These are phyloP conservation scores for Sympetrum striolatum DNA, from an alignment of 2,888 invertebrate species.

Conservation along the genomic window DNA sequence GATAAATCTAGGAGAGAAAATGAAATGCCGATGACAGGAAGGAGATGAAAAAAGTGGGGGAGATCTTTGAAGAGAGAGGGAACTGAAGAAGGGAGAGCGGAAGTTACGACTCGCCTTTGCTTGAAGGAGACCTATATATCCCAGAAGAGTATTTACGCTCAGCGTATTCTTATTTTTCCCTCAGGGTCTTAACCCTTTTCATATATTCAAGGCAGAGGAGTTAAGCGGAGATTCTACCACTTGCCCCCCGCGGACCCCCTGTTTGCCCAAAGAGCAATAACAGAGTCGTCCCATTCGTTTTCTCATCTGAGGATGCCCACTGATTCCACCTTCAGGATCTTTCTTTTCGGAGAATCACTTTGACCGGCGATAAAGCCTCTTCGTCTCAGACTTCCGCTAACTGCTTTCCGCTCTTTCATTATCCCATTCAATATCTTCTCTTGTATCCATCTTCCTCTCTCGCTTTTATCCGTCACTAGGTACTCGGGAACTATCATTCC, in stretches of 20 bases:
- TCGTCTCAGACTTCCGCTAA: not conserved
- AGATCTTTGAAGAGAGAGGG: no score
- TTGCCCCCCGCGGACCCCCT: not conserved
- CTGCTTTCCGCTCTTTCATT: not conserved
- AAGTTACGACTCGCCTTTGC: not conserved
- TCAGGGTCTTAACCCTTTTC: slow-evolving; percentile 33
- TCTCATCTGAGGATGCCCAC: not conserved
- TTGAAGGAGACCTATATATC: slow-evolving; percentile 32
- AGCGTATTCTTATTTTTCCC: slow-evolving; percentile 11
- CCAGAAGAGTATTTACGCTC: slow-evolving; percentile 31
- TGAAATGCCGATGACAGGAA: no score
- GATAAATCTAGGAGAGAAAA: no score
- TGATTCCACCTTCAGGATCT: not conserved
- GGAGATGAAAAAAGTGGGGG: no score
- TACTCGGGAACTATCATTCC: no score
- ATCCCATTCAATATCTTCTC: not conserved
- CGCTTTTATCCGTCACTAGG: no score
- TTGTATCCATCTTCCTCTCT: not conserved
- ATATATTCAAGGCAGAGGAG: not conserved
- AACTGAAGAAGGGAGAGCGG: no score
- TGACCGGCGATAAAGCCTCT: not conserved
- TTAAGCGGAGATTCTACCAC: not conserved
- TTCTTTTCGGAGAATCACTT: slow-evolving; percentile 6
- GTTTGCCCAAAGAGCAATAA: slow-evolving; percentile 38
- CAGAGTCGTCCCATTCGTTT: slow-evolving; percentile 3